Percentiles rank a stretch among this genome's conserved stretches.
Evolutionary conservation across 2,113 vertebrate species (phyloP).

Genomic region (Cacatua alba): DNA sequence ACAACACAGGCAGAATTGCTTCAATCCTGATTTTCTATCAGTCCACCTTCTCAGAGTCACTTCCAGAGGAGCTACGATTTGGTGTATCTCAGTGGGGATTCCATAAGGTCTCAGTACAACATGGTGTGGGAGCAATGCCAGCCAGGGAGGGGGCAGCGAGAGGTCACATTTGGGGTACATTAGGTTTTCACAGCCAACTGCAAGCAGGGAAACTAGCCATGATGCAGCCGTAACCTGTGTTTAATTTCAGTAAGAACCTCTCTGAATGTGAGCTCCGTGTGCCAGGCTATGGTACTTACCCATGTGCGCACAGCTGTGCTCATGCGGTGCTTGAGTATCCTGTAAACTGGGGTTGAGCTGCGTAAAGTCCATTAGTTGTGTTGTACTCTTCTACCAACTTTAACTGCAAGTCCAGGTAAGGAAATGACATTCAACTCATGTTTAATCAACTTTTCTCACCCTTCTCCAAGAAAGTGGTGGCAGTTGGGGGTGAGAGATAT

Average conservation of each 20-base stretch:
- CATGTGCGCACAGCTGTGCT: rapidly evolving
- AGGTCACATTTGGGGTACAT: background rate
- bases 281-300: rapidly evolving
- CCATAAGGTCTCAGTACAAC: background rate
- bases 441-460: background rate
- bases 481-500: background rate
- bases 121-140: rapidly evolving
- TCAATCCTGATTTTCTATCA: background rate
- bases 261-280: background rate
- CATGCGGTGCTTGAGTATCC: rapidly evolving
- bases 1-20: background rate
- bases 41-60: background rate
- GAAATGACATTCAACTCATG: background rate
- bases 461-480: background rate
- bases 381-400: background rate
- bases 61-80: background rate
- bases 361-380: background rate
- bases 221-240: background rate
- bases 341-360: background rate
- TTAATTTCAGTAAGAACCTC: background rate
- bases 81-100: rapidly evolving
- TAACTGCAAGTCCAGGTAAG: background rate
- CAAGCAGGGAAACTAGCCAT: background rate
- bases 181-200: background rate
- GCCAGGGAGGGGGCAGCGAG: background rate